Base-by-base conservation (phyloP, 2,888 invertebrate genomes). In the Pecten maximus region DNA sequence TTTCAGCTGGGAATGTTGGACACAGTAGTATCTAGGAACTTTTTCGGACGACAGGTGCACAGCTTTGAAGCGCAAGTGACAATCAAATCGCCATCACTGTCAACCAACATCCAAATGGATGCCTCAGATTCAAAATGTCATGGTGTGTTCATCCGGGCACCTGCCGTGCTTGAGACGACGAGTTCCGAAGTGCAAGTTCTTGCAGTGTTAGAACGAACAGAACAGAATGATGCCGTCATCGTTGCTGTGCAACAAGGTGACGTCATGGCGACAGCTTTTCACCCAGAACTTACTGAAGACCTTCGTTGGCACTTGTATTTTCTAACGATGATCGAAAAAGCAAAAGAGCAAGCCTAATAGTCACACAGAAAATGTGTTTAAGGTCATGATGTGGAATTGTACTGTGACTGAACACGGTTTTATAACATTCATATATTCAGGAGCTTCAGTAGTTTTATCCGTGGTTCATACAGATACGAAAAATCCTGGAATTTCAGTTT, bases 261-360 rank as follows among this genome's bases (percentile, higher is more conserved):
- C 87, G 91, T 95, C 23, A 89, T 96, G 44, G 94, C 94, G 10
- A 95, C 95, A n/a, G 95, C 95, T 4, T 96, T 96, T 91, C 96
- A 96, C 88, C 96, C 96, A 1, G 96, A 96, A 92, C 92, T 96
- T 23, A 95, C 96, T 19, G 95, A 95, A 15, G 96, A 96, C 54
- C 90, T 92, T 10, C 92, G 95, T 40, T 96, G 95, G 95, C 96
- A 96, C 90, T 40, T 91, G 10, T 95, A 94, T 89, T 96, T 96
- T 89, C 91, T 96, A 86, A 88, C 93, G 88, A 93, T 93, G 93
- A 91, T 94, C 87, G 15, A 89, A 54, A 89, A 89, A n/a, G 48
- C 35, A 23, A 90, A 89, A 40, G 19, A 35, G 54, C 50, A 88
- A 88, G 3, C 23, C 8, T 87, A 40, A 87, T 39, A 19, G 15